A percentile compares a stretch with the other conserved stretches of the same genome.
Evolutionary conservation across 1,140 invertebrate genomes (phyloP).

Genomic region (Eciton burchellii): DNA sequence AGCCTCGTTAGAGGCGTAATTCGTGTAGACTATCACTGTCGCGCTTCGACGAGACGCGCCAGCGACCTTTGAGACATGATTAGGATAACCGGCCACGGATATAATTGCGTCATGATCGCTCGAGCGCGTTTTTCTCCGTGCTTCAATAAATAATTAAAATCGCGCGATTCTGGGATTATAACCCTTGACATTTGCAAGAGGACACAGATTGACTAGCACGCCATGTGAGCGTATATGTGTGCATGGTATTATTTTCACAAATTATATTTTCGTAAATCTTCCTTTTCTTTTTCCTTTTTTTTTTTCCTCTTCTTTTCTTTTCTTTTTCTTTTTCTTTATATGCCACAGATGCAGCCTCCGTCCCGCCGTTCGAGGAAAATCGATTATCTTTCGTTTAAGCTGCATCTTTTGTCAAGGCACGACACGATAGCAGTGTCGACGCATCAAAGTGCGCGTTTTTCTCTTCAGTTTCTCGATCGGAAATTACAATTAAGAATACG

Average conservation of each 20-base stretch:
- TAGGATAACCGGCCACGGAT: slow-evolving; percentile 17
- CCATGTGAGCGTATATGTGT: slow-evolving; percentile 5
- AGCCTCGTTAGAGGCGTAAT: slow-evolving; percentile 38
- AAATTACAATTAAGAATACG: background rate
- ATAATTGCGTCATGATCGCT: slow-evolving; percentile 33
- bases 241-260: no score
- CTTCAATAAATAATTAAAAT: slow-evolving; percentile 42
- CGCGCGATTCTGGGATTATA: background rate
- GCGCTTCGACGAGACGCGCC: slow-evolving; percentile 1
- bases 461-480: background rate
- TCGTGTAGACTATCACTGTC: slow-evolving; percentile 37
- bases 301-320: no score
- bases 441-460: no score
- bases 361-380: slow-evolving; percentile 16
- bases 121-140: slow-evolving; percentile 35
- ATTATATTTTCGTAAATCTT: no score
- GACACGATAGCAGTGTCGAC: background rate
- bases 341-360: background rate
- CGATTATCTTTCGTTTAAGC: background rate
- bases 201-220: slow-evolving; percentile 22
- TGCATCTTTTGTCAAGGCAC: background rate
- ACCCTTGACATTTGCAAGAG: slow-evolving; percentile 44
- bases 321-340: background rate
- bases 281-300: no score
- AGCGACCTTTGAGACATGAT: slow-evolving; percentile 51